Percentiles rank a stretch among this genome's conserved stretches.
phyloP scores from a whole-genome alignment of 2,888 invertebrate genomes.

The Bombylius discolor region DNA sequence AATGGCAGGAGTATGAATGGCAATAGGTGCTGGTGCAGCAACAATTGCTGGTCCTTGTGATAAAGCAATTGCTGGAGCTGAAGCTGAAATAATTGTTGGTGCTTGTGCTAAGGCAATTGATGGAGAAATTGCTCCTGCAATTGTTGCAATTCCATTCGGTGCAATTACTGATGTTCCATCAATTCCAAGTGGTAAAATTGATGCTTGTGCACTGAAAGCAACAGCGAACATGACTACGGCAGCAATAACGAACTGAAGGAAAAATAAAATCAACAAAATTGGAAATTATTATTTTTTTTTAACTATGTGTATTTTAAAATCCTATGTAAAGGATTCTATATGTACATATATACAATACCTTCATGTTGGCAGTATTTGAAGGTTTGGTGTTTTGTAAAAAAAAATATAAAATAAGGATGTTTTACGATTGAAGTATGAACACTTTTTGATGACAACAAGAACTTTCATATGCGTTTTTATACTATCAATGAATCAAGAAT shows the following conservation, averaged over 20 bases:
- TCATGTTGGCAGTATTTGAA: neutral
- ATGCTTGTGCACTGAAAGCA: constrained; percentile 31
- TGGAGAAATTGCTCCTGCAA: neutral
- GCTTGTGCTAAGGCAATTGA: constrained; percentile 20
- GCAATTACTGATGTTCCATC: constrained; percentile 19
- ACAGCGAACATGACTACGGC: constrained; percentile 33
- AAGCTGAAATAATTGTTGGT: constrained; percentile 11
- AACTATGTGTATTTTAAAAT: too few species aligned
- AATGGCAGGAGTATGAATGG: neutral
- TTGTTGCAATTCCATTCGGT: constrained; percentile 9
- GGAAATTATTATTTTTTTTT: too few species aligned
- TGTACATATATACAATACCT: neutral
- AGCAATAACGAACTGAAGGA: constrained; percentile 19
- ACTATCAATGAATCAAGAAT: neutral
- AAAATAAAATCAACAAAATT: too few species aligned
- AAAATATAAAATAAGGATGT: neutral
- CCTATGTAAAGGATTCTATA: too few species aligned
- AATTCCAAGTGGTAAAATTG: constrained; percentile 21
- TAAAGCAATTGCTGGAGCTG: constrained; percentile 2
- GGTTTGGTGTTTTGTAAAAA: neutral
- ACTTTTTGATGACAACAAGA: neutral
- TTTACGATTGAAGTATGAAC: neutral
- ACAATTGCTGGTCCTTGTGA: neutral
- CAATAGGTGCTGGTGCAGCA: neutral
- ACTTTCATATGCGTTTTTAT: neutral